Conservation (phyloP, 2,888 invertebrate genomes). For the Plebejus melissa region DNA sequence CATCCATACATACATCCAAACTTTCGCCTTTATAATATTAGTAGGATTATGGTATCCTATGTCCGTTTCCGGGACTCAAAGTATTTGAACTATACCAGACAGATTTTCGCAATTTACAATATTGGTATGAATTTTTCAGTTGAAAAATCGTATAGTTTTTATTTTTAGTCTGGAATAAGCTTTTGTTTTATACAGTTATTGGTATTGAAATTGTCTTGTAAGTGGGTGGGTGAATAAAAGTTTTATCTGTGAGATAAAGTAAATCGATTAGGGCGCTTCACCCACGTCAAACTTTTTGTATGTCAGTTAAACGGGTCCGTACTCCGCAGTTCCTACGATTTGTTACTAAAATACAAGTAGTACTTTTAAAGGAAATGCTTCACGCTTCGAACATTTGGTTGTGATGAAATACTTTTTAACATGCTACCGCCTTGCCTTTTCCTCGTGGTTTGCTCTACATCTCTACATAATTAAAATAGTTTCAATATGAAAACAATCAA, state of each 20-base stretch:
- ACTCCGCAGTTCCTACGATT: neutral
- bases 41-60: no score
- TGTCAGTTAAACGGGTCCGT: neutral
- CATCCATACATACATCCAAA: no score
- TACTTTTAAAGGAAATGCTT: neutral
- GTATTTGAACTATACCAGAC: no score
- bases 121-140: neutral
- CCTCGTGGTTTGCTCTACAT: no score
- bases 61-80: no score
- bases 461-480: no score
- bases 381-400: no score
- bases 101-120: no score
- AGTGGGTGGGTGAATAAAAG: neutral
- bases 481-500: no score
- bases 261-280: neutral
- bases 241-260: neutral
- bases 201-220: neutral
- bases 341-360: neutral
- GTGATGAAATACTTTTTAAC: no score
- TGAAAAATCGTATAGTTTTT: neutral
- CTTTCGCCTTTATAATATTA: no score
- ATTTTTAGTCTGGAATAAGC: neutral
- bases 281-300: conserved; percentile 2
- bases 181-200: neutral
- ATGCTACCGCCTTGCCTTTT: no score